Conservation (phyloP, 2,113 vertebrate species). For the Carassius auratus region DNA sequence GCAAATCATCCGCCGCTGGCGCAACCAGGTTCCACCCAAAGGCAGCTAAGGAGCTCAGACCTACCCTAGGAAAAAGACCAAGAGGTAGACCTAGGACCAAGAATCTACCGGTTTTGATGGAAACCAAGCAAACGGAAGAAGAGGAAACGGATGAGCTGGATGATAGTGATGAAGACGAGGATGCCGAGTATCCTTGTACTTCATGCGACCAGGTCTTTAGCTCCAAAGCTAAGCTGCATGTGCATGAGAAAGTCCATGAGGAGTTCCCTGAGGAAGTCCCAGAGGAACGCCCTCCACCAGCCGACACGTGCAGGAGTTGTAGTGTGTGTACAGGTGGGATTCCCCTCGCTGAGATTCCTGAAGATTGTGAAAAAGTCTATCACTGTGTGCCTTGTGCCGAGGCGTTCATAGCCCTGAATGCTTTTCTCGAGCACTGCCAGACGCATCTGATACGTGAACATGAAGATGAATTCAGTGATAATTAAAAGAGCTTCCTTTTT, state of each 20-base stretch:
- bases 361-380: slow-evolving; percentile 64
- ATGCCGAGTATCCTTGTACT: slow-evolving; percentile 70
- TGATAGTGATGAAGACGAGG: slow-evolving; percentile 38
- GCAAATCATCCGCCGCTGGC: background rate
- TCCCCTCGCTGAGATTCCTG: slow-evolving; percentile 54
- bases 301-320: slow-evolving; percentile 56
- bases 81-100: background rate
- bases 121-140: slow-evolving; percentile 38
- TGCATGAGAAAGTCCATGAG: slow-evolving; percentile 54
- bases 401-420: slow-evolving; percentile 66
- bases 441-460: slow-evolving; percentile 68
- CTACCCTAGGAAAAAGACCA: slow-evolving; percentile 45
- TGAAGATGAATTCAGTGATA: slow-evolving; percentile 40
- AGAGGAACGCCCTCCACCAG: background rate
- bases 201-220: slow-evolving; percentile 73
- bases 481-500: background rate
- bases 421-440: slow-evolving; percentile 77
- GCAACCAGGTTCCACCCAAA: background rate
- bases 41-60: background rate
- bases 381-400: slow-evolving; percentile 77
- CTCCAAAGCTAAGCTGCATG: slow-evolving; percentile 60
- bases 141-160: background rate
- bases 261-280: slow-evolving; percentile 3
- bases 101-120: background rate
- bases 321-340: slow-evolving; percentile 71